phyloP scores from a whole-genome alignment of 1,140 invertebrate genomes.

The Euura saliciscinereae region DNA sequence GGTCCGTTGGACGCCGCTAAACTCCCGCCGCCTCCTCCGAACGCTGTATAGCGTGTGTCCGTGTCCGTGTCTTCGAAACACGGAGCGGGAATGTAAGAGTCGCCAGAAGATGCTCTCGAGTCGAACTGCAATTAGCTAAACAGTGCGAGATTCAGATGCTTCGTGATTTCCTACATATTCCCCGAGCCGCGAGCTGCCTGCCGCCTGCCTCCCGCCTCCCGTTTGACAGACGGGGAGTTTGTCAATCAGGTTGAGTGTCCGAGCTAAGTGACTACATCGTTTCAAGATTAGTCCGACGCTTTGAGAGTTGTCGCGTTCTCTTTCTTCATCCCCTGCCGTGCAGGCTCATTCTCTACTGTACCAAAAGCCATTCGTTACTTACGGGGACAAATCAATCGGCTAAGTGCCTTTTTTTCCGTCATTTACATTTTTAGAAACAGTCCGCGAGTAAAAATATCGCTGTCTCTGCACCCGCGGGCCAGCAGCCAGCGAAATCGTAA shows the following conservation, averaged over 20 bases:
- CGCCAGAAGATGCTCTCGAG: no score
- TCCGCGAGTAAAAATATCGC: background rate
- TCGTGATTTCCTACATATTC: no score
- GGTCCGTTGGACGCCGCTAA: slow-evolving; percentile 1
- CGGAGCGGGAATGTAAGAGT: no score
- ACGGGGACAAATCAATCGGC: background rate
- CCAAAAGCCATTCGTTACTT: background rate
- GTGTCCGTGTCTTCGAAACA: no score
- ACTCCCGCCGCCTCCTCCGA: background rate
- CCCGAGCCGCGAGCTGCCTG: no score
- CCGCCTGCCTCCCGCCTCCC: no score
- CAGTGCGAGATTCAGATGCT: no score
- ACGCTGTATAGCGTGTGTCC: background rate
- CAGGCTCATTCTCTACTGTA: background rate
- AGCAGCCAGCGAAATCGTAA: no score
- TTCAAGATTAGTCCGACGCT: slow-evolving; percentile 45
- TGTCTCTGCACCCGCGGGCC: background rate
- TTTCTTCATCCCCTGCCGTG: background rate
- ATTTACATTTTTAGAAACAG: no score
- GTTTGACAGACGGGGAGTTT: slow-evolving; percentile 19
- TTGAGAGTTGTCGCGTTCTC: slow-evolving; percentile 42
- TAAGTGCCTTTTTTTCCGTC: background rate
- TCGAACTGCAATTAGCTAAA: no score
- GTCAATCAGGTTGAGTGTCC: slow-evolving; percentile 41
- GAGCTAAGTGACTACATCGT: slow-evolving; percentile 46